Conservation (phyloP, 2,888 invertebrate genomes). For the Chydorus sphaericus region DNA sequence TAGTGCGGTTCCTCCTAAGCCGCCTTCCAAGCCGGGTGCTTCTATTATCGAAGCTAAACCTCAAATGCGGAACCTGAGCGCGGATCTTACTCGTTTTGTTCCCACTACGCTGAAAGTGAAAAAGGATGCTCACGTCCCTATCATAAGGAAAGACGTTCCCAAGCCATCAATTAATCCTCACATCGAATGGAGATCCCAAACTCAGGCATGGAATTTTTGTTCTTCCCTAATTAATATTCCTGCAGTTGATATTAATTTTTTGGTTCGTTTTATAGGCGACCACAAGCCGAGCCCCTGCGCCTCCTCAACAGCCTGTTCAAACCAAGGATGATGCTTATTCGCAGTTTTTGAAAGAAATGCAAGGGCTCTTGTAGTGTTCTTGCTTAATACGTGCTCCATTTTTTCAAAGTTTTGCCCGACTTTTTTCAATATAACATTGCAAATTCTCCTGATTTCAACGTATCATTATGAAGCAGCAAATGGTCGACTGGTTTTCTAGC, state of each 20-base stretch:
- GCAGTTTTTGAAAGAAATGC: conserved; percentile 98
- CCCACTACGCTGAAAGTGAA: conserved; percentile 86
- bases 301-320: conserved; percentile 28
- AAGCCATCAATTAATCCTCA: background rate
- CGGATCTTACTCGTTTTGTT: conserved; percentile 88
- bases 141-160: background rate
- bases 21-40: conserved; percentile 36
- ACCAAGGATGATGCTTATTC: conserved; percentile 97
- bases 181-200: conserved; percentile 1
- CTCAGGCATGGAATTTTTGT: background rate
- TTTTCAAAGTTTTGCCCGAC: background rate
- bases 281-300: conserved; percentile 24
- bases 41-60: conserved; percentile 93
- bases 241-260: conserved; percentile 7
- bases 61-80: conserved; percentile 81
- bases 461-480: too few species aligned
- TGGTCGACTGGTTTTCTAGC: too few species aligned
- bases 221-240: background rate
- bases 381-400: background rate
- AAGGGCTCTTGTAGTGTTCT: conserved; percentile 54
- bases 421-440: background rate
- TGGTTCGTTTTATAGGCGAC: conserved; percentile 29
- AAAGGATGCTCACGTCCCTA: conserved; percentile 16
- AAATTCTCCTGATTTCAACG: background rate
- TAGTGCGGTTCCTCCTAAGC: conserved; percentile 12